These are phyloP conservation scores for Eolophus roseicapilla DNA, from an alignment of 2,113 vertebrate genomes.

Conservation along the genomic window DNA sequence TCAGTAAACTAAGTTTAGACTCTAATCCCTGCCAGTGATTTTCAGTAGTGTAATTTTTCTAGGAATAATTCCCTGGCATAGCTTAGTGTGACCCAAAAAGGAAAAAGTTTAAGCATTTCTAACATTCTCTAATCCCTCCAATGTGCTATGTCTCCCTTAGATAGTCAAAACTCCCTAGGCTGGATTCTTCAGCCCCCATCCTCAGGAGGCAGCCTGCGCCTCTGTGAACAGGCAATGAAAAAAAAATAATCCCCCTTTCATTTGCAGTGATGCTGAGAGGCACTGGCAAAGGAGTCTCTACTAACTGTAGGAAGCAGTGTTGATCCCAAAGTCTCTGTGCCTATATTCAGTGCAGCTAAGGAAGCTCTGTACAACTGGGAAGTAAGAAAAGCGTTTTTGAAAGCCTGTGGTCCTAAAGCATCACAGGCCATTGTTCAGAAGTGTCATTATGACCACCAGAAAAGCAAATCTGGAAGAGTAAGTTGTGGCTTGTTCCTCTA, in stretches of 20 bases:
- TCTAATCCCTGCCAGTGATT: neutral
- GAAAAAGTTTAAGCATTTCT: neutral
- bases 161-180: neutral
- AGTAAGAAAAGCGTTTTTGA: neutral
- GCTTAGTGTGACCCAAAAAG: neutral
- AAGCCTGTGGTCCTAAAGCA: neutral
- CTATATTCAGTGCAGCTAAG: neutral
- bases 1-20: conserved; percentile 4
- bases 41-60: neutral
- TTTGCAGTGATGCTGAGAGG: neutral
- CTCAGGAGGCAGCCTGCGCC: neutral
- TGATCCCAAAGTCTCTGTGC: neutral
- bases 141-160: neutral
- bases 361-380: neutral
- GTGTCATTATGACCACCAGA: neutral
- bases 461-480: neutral
- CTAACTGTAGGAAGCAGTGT: neutral
- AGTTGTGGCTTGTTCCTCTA: neutral
- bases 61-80: neutral
- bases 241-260: neutral
- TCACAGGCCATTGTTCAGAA: neutral
- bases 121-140: neutral
- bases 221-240: neutral
- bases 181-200: neutral
- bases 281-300: neutral